Evolutionary conservation across 2,113 vertebrate species (phyloP).

Genomic region (Ameiurus melas): DNA sequence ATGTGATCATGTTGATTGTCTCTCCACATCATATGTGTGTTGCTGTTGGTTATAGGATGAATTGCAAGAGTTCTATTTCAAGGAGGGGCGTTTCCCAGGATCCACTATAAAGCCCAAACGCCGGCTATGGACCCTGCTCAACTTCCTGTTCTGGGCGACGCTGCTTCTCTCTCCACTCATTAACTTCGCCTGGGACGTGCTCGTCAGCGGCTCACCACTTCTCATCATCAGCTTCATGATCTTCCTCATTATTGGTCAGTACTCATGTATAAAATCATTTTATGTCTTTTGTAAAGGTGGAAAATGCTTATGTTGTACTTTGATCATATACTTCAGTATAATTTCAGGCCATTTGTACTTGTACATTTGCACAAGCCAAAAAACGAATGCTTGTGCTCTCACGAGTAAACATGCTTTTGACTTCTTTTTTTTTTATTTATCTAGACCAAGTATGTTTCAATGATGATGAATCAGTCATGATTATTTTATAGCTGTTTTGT

Average conservation of each 20-base stretch:
- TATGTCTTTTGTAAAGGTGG: neutral
- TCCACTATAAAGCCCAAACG: conserved; percentile 79
- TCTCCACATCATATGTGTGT: neutral
- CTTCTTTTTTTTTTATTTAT: neutral
- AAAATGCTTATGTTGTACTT: neutral
- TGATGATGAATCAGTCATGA: neutral
- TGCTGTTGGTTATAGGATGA: conserved; percentile 77
- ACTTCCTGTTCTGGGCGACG: conserved; percentile 95
- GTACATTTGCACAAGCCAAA: neutral
- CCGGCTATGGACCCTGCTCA: conserved; percentile 90
- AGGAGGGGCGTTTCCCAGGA: conserved; percentile 87
- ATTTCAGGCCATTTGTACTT: neutral
- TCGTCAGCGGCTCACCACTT: conserved; percentile 91
- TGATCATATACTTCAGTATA: neutral
- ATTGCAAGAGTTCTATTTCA: conserved; percentile 89
- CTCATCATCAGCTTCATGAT: conserved; percentile 91
- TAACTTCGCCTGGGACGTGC: conserved; percentile 88
- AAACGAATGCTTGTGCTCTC: neutral
- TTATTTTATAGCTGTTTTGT: neutral
- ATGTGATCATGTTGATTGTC: neutral
- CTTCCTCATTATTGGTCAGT: conserved; percentile 89
- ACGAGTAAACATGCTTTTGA: neutral
- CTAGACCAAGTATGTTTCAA: neutral
- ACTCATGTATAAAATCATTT: neutral
- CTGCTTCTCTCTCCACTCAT: conserved; percentile 93